Conservation (phyloP, 2,888 invertebrate genomes). For the Phyto melanocephala region DNA sequence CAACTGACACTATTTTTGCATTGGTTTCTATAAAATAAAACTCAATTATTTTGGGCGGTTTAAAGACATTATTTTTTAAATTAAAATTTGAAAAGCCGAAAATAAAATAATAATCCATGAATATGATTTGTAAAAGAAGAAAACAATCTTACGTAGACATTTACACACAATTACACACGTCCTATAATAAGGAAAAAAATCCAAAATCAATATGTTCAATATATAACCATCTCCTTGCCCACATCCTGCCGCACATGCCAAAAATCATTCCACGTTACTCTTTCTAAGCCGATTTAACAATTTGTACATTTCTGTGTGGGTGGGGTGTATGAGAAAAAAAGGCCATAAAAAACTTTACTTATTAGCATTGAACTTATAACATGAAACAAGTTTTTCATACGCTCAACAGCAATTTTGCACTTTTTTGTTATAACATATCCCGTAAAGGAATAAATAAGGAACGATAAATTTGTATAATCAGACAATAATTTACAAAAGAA, state of each 20-base stretch:
- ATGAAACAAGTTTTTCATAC: background rate
- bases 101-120: too few relatives aligned
- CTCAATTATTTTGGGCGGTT: too few relatives aligned
- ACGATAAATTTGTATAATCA: background rate
- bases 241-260: background rate
- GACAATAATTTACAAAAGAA: slow-evolving; percentile 18
- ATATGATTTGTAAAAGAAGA: background rate
- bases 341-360: background rate
- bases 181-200: background rate
- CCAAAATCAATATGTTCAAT: slow-evolving; percentile 2
- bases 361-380: background rate
- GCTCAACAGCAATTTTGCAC: background rate
- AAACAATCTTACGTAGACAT: background rate
- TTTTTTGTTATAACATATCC: background rate
- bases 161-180: background rate
- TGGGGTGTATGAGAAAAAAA: background rate
- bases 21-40: too few relatives aligned
- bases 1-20: background rate
- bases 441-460: background rate
- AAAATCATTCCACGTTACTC: slow-evolving; percentile 1
- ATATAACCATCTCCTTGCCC: background rate
- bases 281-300: background rate
- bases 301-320: background rate
- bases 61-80: too few relatives aligned
- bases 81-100: too few relatives aligned